Evolutionary conservation across 2,888 invertebrate genomes (phyloP), one percentile per base, ranked within the genome.

Genomic region (Yponomeuta cagnagella): DNA sequence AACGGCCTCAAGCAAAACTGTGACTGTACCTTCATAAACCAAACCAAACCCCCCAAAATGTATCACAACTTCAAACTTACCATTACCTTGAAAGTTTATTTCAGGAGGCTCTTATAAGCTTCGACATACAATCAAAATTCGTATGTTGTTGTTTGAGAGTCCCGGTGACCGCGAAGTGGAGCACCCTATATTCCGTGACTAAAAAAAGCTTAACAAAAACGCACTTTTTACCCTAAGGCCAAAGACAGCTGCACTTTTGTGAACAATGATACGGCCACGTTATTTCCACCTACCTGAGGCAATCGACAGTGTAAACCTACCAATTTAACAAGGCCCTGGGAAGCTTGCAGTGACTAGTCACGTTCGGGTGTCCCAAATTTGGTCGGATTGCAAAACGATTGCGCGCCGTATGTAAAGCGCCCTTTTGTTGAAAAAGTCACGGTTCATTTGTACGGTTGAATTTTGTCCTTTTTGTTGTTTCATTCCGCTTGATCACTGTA

Each of bases 201-300:
- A 88, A 87, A 85, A 80, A 80, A 84, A 76, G 52, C 52, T 12
- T 58, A 58, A 58, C 52, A 58, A 58, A 90, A 88, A 88, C 88
- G 80, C 86, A 84, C 87, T 90, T 90, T 90, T 89, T 88, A 89
- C 90, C 89, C 82, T 79, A 78, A 90, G 90, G 88, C 86, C 86
- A 79, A 79, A 85, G 88, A 89, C 91, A 91, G 91, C 91, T 91
- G 91, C 91, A 82, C 85, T 86, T 87, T 88, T 87, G 89, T 87
- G 82, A 87, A 90, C 91, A 91, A 91, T 90, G 90, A 90, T 90
- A 90, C 85, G 86, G 86, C 88, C 89, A 88, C 82, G 87, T 86
- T 88, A 84, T 85, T 85, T 85, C 83, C 83, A 84, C 81, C 84
- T 79, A 88, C 88, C 88, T 80, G 85, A 78, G 87, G 89, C 89